Evolutionary conservation across 1,140 invertebrate genomes (phyloP).

Genomic region (Drosophila fuyamai): DNA sequence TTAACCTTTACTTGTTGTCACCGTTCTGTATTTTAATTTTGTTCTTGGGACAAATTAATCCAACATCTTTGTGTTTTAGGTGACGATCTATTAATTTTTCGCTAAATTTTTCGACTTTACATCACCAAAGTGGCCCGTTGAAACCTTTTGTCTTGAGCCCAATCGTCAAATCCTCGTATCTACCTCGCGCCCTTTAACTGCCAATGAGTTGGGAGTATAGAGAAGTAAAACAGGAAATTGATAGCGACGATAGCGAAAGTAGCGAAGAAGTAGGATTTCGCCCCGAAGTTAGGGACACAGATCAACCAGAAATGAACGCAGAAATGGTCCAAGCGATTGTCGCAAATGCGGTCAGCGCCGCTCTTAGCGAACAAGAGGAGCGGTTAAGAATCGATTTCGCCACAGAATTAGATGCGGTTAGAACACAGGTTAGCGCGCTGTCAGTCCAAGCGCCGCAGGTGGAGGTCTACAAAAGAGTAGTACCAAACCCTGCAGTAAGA

Average conservation of each 20-base stretch:
- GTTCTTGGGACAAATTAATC: conserved; percentile 12
- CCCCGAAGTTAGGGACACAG: background rate
- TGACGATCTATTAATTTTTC: background rate
- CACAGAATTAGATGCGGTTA: background rate
- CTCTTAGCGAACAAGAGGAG: background rate
- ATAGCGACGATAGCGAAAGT: conserved; percentile 8
- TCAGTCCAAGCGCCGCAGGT: conserved; percentile 8
- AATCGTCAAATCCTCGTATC: background rate
- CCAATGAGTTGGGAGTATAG: conserved; percentile 10
- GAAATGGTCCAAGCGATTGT: conserved; percentile 13
- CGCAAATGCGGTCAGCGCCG: conserved; percentile 11
- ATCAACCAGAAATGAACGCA: conserved; percentile 8
- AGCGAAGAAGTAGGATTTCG: conserved; percentile 1
- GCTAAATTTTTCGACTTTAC: background rate
- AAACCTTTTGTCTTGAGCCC: conserved; percentile 1
- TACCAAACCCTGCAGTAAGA: conserved; percentile 1
- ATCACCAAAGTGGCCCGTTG: background rate
- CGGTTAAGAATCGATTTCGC: background rate
- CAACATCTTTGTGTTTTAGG: conserved; percentile 9
- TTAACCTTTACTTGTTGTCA: conserved; percentile 6
- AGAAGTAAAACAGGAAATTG: conserved; percentile 8
- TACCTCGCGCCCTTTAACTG: background rate
- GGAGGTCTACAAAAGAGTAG: conserved; percentile 1
- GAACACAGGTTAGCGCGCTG: conserved; percentile 4
- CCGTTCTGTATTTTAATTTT: background rate